Evolutionary conservation across 2,113 vertebrate species (phyloP).

Genomic region (Toxotes chatareus): DNA sequence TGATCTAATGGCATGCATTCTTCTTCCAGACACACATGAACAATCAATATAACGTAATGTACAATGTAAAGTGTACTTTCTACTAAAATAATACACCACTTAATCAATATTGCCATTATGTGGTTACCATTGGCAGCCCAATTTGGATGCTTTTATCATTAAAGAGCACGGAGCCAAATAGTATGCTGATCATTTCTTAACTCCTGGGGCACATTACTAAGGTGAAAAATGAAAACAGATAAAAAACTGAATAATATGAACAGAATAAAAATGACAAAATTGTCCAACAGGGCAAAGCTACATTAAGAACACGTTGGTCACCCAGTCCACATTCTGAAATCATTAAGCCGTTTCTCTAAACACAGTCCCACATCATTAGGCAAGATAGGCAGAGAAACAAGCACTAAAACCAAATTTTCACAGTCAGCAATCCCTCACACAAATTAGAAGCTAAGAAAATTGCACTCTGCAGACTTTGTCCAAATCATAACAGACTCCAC

Average conservation of each 20-base stretch:
- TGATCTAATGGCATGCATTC: background rate
- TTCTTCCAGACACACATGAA: no score
- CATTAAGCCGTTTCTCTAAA: background rate
- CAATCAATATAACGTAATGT: no score
- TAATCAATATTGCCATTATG: background rate
- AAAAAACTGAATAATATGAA: background rate
- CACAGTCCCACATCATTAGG: background rate
- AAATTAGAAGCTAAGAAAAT: conserved; percentile 15
- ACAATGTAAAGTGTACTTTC: no score
- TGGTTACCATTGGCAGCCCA: no score
- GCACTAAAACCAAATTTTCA: conserved; percentile 21
- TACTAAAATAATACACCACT: background rate
- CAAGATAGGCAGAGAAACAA: background rate
- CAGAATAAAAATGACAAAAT: background rate
- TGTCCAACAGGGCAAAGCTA: background rate
- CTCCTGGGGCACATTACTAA: background rate
- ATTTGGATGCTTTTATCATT: background rate
- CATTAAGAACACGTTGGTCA: background rate
- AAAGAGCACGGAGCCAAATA: background rate
- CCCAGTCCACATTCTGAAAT: conserved; percentile 1
- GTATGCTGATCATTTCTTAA: background rate
- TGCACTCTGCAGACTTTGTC: background rate
- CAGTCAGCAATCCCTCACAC: background rate
- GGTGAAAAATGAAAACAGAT: background rate
- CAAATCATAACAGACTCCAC: background rate